Percentiles rank a stretch among this genome's conserved stretches.
These are phyloP conservation scores for Natator depressus DNA, from an alignment of 2,113 vertebrate genomes.

Conservation along the genomic window DNA sequence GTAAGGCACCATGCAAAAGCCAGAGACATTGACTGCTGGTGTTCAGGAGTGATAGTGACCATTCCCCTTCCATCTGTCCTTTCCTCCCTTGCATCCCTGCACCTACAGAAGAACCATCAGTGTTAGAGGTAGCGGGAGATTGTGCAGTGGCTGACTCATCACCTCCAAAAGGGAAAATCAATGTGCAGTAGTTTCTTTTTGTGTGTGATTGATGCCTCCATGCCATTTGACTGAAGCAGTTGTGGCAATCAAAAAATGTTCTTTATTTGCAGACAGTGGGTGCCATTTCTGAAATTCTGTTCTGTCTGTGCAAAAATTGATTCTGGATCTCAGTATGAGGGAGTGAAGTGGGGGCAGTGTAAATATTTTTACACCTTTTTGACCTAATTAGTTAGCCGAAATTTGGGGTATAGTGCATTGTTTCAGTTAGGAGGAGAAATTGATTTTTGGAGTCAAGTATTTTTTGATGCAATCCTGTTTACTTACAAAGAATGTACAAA, in stretches of 20 bases:
- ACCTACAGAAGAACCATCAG: neutral
- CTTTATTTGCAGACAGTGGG: neutral
- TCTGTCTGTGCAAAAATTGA: neutral
- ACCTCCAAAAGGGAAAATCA: neutral
- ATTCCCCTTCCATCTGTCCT: neutral
- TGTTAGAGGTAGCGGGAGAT: neutral
- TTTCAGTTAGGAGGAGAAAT: too few relatives aligned
- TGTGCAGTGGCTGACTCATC: neutral
- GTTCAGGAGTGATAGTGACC: neutral
- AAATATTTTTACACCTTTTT: too few relatives aligned
- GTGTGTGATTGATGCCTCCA: neutral
- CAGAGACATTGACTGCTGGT: neutral
- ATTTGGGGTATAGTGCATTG: too few relatives aligned
- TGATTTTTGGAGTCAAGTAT: too few relatives aligned
- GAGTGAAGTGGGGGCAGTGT: neutral
- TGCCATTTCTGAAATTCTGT: neutral
- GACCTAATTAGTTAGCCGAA: too few relatives aligned
- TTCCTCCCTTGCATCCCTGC: neutral
- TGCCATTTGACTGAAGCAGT: neutral
- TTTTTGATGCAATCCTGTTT: too few relatives aligned
- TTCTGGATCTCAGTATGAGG: neutral
- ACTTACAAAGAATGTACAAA: too few relatives aligned
- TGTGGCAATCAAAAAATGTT: neutral
- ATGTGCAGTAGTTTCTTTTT: neutral
- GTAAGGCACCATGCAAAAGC: constrained; percentile 22